A percentile compares a stretch with the other conserved stretches of the same genome.
Evolutionary conservation across 2,797 vertebrate species (phyloP).

Genomic region (Crenuchus spilurus): DNA sequence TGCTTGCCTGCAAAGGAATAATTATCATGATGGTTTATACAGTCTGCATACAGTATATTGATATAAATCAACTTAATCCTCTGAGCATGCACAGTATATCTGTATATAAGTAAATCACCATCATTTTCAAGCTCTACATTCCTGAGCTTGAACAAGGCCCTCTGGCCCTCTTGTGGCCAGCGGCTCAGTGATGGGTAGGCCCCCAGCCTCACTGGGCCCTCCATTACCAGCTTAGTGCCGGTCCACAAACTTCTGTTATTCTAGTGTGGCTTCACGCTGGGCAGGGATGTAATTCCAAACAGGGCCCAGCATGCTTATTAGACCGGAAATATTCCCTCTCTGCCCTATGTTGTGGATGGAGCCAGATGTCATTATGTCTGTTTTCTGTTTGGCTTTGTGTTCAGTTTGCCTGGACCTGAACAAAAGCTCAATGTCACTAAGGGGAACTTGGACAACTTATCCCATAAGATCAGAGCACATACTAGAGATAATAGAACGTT

Average conservation of each 20-base stretch:
- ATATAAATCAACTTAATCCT: not conserved
- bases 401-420: not conserved
- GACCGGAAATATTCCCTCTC: constrained; percentile 67
- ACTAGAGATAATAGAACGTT: too few species aligned
- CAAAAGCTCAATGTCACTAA: constrained; percentile 33
- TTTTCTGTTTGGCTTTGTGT: constrained; percentile 34
- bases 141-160: not conserved
- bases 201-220: constrained; percentile 50
- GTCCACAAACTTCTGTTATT: constrained; percentile 71
- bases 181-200: constrained; percentile 30
- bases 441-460: not conserved
- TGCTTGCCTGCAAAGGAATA: constrained; percentile 13
- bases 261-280: constrained; percentile 65
- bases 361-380: constrained; percentile 38
- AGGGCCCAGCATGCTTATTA: constrained; percentile 63
- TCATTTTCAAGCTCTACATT: constrained; percentile 3
- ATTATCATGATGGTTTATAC: not conserved
- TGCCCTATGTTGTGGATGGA: constrained; percentile 43
- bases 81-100: not conserved
- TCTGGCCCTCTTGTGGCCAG: constrained; percentile 11
- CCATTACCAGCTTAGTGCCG: constrained; percentile 74
- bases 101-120: not conserved
- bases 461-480: not conserved
- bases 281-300: constrained; percentile 57
- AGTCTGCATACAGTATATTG: constrained; percentile 2